Evolutionary conservation across 1,140 invertebrate genomes (phyloP), one percentile per base, ranked within the genome.

Genomic region (Amyelois transitella): DNA sequence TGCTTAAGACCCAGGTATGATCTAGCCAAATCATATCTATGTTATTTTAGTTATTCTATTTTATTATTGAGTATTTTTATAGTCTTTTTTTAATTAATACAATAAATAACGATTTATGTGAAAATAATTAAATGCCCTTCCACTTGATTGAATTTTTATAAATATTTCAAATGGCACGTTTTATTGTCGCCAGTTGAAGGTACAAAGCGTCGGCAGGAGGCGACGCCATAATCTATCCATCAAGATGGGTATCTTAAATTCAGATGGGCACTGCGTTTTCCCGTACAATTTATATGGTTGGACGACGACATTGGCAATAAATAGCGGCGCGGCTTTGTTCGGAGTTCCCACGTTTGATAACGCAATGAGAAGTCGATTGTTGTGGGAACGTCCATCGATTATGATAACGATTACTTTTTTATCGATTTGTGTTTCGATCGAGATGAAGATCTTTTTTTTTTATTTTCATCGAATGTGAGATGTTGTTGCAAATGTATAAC

Each of bases 161-260:
- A 38, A 38, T 38, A 38, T 14, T 38, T 38, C 32, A 38, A 14
- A 14, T 14, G n/a, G 17, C 32, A 38, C n/a, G 17, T 6, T 32
- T 32, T 32, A 38, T 38, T 14, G 32, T 38, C 32, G n/a, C 12
- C 32, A 38, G 12, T 38, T 38, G n/a, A 38, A 38, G 12, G 12
- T 38, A 38, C 32, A 14, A 38, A 38, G 32, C 32, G 51, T 28
- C 58, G 24, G 19, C 44, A 51, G 58, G 59, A 58, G 43, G 18
- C 53, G 62, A 59, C 61, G 55, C 62, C 64, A 53, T 60, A 59
- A 64, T 66, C 64, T 64, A 70, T 72, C 62, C 61, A 69, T 72
- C 71, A 72, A 72, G 69, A 76, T 78, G 21, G 22, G 62, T 70
- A 78, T 75, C 73, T 50, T 28, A 55, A 57, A 62, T 69, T 72